These are phyloP conservation scores for Digitonthophagus gazella DNA, from an alignment of 2,888 invertebrate genomes.

Conservation along the genomic window DNA sequence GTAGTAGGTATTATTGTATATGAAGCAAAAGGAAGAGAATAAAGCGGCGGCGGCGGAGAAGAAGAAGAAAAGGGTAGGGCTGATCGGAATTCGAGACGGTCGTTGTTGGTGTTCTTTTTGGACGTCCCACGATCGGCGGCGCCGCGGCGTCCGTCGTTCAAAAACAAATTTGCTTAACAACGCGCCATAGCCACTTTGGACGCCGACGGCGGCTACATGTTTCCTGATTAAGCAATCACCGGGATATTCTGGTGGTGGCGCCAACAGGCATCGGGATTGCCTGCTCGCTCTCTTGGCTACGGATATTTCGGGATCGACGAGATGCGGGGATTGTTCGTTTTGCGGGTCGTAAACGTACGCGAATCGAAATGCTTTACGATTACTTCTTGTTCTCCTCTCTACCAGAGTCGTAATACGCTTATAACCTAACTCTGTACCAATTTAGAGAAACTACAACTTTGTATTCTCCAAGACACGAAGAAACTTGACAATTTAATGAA, in stretches of 20 bases:
- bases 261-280: background rate
- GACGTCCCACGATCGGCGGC: background rate
- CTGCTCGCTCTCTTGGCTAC: background rate
- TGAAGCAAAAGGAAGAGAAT: background rate
- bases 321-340: background rate
- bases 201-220: background rate
- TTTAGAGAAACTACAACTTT: too few species aligned
- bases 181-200: background rate
- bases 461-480: too few species aligned
- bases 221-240: background rate
- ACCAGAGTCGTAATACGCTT: too few species aligned
- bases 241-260: background rate
- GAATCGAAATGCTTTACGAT: background rate
- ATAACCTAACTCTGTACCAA: too few species aligned
- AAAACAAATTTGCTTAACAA: background rate
- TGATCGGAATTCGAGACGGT: background rate
- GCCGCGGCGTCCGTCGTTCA: background rate
- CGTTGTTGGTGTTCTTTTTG: background rate
- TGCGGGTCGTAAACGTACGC: background rate
- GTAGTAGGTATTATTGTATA: too few species aligned
- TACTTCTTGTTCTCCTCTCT: too few species aligned
- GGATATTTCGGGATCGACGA: background rate
- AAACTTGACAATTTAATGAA: too few species aligned
- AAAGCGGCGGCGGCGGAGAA: background rate
- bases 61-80: background rate